Evolutionary conservation across 2,888 invertebrate genomes (phyloP).

Genomic region (Linnaemya tessellans): DNA sequence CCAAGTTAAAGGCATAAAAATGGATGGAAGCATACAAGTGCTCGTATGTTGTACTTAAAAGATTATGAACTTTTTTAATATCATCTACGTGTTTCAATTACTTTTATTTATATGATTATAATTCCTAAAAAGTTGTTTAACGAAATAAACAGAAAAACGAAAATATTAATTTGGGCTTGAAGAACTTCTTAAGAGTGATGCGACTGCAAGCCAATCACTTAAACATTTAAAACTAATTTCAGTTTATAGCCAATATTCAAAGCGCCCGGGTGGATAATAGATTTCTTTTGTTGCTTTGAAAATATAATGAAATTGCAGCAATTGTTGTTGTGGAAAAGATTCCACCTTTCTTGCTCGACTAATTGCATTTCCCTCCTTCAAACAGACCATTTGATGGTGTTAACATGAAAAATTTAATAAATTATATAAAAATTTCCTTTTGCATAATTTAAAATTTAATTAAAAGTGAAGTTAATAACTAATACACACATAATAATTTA

Average conservation of each 20-base stretch:
- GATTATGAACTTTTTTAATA: conserved; percentile 69
- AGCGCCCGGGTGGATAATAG: too few relatives aligned
- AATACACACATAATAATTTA: conserved; percentile 59
- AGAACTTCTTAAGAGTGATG: not conserved
- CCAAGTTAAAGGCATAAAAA: conserved; percentile 24
- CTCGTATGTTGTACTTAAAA: conserved; percentile 26
- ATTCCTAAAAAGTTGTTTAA: not conserved
- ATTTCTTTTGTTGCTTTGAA: too few relatives aligned
- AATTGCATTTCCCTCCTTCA: conserved; percentile 3
- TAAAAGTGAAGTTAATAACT: conserved; percentile 60
- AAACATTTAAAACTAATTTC: too few relatives aligned
- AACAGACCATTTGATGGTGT: conserved; percentile 58
- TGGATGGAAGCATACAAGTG: conserved; percentile 8
- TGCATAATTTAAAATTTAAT: conserved; percentile 64
- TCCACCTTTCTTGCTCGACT: not conserved
- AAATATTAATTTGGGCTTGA: not conserved
- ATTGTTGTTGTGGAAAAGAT: too few relatives aligned
- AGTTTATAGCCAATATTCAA: too few relatives aligned
- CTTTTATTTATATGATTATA: conserved; percentile 17
- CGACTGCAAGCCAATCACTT: not conserved
- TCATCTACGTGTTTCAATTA: conserved; percentile 60
- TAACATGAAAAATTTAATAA: conserved; percentile 61
- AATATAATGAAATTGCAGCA: not conserved
- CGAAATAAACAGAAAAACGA: not conserved
- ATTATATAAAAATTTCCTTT: conserved; percentile 37